Evolutionary conservation across 2,113 vertebrate genomes (phyloP).

Genomic region (Petrocephalus zakoni): DNA sequence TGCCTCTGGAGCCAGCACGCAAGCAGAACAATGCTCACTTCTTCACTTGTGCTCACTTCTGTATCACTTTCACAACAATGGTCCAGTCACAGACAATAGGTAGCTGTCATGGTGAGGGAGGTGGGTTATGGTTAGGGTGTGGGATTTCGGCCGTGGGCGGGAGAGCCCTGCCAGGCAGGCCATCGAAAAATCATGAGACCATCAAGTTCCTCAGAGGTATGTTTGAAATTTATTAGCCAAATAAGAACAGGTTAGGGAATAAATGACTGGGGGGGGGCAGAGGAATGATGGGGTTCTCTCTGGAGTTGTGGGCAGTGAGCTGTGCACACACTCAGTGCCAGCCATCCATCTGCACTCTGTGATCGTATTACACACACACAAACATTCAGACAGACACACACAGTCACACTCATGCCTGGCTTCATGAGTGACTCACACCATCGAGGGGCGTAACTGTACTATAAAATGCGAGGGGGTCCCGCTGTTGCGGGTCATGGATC

Average conservation of each 20-base stretch:
- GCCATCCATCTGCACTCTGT: slow-evolving; percentile 41
- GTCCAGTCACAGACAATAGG: slow-evolving; percentile 26
- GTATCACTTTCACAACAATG: neutral
- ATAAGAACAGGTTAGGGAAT: slow-evolving; percentile 50
- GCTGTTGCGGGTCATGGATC: slow-evolving; percentile 13
- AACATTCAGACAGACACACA: neutral
- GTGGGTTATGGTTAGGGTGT: neutral
- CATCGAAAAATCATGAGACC: slow-evolving; percentile 47
- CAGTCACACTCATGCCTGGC: neutral
- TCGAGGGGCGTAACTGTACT: slow-evolving; percentile 13
- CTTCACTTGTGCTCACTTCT: slow-evolving; percentile 22
- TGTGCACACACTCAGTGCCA: slow-evolving; percentile 37
- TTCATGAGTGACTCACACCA: neutral
- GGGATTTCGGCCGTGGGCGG: slow-evolving; percentile 25
- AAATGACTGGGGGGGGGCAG: slow-evolving; percentile 16
- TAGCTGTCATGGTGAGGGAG: slow-evolving; percentile 18
- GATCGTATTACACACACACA: slow-evolving; percentile 25
- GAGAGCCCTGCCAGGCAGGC: slow-evolving; percentile 41
- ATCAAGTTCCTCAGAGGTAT: slow-evolving; percentile 45
- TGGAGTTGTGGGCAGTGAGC: slow-evolving; percentile 34
- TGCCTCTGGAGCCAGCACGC: slow-evolving; percentile 16
- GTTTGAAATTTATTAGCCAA: slow-evolving; percentile 61
- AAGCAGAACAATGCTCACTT: slow-evolving; percentile 50
- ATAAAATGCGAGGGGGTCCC: neutral
- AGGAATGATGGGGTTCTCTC: slow-evolving; percentile 35